Conservation (phyloP, 2,113 vertebrate genomes). For the Poeciliopsis occidentalis region DNA sequence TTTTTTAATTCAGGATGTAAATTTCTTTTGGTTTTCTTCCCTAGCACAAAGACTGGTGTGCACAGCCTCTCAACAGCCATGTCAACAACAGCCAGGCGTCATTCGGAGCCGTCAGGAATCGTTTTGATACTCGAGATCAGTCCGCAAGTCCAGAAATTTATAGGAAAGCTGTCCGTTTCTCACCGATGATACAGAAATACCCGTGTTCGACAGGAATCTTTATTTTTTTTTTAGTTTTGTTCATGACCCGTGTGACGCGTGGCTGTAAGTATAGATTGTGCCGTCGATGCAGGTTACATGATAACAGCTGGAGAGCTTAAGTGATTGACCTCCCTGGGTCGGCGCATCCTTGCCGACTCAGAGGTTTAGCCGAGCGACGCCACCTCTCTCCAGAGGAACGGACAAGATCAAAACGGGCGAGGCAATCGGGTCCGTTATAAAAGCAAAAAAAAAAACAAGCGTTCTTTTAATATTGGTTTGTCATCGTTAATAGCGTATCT, state of each 20-base stretch:
- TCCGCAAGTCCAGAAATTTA: neutral
- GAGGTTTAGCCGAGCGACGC: neutral
- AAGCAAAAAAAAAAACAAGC: neutral
- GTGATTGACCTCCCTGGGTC: constrained; percentile 29
- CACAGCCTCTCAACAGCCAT: neutral
- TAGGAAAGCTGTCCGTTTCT: neutral
- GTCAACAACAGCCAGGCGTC: constrained; percentile 28
- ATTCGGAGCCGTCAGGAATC: constrained; percentile 19
- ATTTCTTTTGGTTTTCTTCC: neutral
- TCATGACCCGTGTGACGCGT: constrained; percentile 9
- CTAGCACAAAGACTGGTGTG: constrained; percentile 4
- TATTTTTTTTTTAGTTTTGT: constrained; percentile 11
- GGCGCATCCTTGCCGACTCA: constrained; percentile 26
- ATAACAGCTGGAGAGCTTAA: constrained; percentile 11
- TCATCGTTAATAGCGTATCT: neutral
- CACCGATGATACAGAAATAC: neutral
- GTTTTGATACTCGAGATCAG: constrained; percentile 3
- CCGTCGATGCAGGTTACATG: neutral
- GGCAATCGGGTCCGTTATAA: neutral
- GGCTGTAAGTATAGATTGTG: constrained; percentile 8
- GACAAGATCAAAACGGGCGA: constrained; percentile 9
- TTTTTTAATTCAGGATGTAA: neutral
- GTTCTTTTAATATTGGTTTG: neutral
- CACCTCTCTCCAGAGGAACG: constrained; percentile 19
- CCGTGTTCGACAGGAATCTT: neutral